These are phyloP conservation scores for Zaprionus kolodkinae DNA, from an alignment of 1,140 invertebrate species.

Conservation along the genomic window DNA sequence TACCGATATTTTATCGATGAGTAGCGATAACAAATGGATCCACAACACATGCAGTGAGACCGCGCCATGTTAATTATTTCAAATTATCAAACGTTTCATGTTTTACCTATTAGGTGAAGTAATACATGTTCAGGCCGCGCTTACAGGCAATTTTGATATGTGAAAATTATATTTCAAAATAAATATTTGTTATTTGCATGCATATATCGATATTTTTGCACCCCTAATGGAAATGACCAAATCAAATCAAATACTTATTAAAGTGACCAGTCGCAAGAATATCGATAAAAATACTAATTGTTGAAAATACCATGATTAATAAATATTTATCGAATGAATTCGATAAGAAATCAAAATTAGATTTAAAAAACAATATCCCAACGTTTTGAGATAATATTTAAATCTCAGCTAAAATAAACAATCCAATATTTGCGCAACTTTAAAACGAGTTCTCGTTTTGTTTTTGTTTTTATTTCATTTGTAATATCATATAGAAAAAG, in stretches of 20 bases:
- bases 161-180: no score
- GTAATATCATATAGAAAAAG: slow-evolving; percentile 68
- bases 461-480: slow-evolving; percentile 48
- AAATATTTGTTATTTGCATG: no score
- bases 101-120: no score
- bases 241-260: neutral
- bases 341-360: neutral
- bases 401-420: neutral
- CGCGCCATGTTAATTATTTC: neutral
- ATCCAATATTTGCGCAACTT: neutral
- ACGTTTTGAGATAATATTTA: no score
- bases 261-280: neutral
- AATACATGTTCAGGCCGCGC: no score
- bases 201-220: no score
- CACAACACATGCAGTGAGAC: neutral
- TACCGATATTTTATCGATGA: neutral
- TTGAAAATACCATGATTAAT: no score
- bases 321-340: neutral
- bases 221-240: no score
- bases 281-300: neutral
- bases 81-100: no score
- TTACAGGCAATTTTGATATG: no score
- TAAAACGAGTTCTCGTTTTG: slow-evolving; percentile 19
- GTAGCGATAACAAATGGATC: neutral
- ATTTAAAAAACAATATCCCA: no score